phyloP scores from a whole-genome alignment of 2,888 invertebrate genomes.

The Serripes groenlandicus region DNA sequence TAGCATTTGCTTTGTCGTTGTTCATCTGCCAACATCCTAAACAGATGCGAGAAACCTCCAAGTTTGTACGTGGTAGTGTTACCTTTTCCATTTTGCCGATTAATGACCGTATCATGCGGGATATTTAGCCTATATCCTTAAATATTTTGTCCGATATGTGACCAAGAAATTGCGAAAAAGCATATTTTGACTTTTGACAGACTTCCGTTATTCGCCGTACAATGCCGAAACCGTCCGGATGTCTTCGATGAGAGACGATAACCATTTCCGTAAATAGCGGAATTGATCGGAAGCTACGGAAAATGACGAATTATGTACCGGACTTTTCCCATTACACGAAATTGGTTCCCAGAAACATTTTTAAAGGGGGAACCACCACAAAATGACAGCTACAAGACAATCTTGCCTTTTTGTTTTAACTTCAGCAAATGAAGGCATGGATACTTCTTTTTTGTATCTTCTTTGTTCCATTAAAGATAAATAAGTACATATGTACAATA shows the following conservation, averaged over 20 bases:
- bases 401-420: slow-evolving; percentile 60
- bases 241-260: no score
- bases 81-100: slow-evolving; percentile 62
- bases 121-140: neutral
- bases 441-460: no score
- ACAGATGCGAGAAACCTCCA: slow-evolving; percentile 83
- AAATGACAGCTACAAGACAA: slow-evolving; percentile 66
- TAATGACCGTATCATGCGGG: slow-evolving; percentile 3
- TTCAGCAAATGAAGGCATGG: slow-evolving; percentile 59
- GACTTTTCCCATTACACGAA: no score
- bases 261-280: no score
- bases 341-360: neutral
- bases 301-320: no score
- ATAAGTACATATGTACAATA: neutral
- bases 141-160: neutral
- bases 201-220: neutral
- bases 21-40: slow-evolving; percentile 85
- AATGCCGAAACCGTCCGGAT: no score
- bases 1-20: slow-evolving; percentile 75
- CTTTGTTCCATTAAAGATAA: no score
- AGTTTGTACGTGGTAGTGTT: slow-evolving; percentile 79
- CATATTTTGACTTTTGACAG: neutral
- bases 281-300: no score
- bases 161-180: slow-evolving; percentile 4
- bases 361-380: neutral